phyloP scores from a whole-genome alignment of 2,113 vertebrate species.

The Erinaceus europaeus region DNA sequence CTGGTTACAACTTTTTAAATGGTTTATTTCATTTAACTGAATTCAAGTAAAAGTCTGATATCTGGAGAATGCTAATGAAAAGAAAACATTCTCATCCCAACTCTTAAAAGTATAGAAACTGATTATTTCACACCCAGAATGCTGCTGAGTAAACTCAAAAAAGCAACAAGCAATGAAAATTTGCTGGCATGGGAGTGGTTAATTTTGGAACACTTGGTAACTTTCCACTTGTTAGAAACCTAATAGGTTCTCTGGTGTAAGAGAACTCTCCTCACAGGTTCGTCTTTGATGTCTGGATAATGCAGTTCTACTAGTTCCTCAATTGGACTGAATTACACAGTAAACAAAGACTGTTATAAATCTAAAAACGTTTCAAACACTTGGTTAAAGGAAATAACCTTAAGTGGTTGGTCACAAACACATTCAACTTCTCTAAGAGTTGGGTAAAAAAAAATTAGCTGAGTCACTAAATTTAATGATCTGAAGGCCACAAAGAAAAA shows the following conservation, averaged over 20 bases:
- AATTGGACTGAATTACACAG: conserved; percentile 49
- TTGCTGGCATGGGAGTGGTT: background rate
- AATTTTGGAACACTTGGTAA: conserved; percentile 2
- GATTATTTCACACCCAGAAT: conserved; percentile 23
- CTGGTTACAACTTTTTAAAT: too few species aligned
- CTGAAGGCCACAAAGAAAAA: background rate
- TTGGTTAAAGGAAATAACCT: conserved; percentile 59
- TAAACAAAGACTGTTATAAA: conserved; percentile 68
- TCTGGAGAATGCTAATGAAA: background rate
- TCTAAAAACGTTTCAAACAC: conserved; percentile 49
- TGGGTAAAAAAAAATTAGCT: conserved; percentile 47
- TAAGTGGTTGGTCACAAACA: conserved; percentile 51
- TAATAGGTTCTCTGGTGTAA: conserved; percentile 42
- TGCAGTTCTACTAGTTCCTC: conserved; percentile 75
- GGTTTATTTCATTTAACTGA: too few species aligned
- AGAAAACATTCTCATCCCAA: background rate
- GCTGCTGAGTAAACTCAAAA: background rate
- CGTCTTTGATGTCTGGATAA: conserved; percentile 66
- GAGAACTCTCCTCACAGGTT: background rate
- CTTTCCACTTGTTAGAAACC: conserved; percentile 52
- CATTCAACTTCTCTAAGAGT: conserved; percentile 42
- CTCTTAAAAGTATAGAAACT: background rate
- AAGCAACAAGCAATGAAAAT: background rate
- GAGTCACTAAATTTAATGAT: conserved; percentile 47
- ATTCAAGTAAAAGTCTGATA: background rate